These are phyloP conservation scores for Drosophila engyochracea DNA, from an alignment of 2,888 invertebrate species.

Conservation along the genomic window DNA sequence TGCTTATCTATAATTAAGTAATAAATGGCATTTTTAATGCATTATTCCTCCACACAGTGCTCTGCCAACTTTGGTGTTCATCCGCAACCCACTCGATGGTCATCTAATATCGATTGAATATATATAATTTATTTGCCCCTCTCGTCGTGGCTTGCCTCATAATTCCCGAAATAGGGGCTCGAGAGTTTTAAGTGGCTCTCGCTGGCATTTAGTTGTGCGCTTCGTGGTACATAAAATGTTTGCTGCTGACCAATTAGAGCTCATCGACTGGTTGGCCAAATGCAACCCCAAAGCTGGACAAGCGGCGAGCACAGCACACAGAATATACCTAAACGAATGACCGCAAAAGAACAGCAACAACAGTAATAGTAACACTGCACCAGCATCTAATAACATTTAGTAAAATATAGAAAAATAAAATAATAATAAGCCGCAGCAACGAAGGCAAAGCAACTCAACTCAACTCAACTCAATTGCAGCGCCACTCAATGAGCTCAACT, in stretches of 20 bases:
- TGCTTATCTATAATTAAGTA: background rate
- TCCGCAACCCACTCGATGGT: slow-evolving; percentile 1
- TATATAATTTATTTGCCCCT: slow-evolving; percentile 4
- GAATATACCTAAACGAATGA: slow-evolving; percentile 50
- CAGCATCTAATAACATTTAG: slow-evolving; percentile 70
- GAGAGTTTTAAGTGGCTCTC: slow-evolving; percentile 58
- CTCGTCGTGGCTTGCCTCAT: background rate
- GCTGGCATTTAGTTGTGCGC: slow-evolving; percentile 14
- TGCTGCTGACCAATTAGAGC: slow-evolving; percentile 72
- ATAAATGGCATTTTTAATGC: background rate
- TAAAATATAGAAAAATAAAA: slow-evolving; percentile 39
- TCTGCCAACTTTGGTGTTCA: background rate
- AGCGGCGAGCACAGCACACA: slow-evolving; percentile 30
- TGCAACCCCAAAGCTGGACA: slow-evolving; percentile 58
- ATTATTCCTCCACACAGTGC: background rate
- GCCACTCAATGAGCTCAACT: slow-evolving; percentile 26
- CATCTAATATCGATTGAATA: slow-evolving; percentile 43
- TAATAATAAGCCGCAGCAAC: slow-evolving; percentile 16
- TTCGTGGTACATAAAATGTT: slow-evolving; percentile 44
- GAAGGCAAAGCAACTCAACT: slow-evolving; percentile 11
- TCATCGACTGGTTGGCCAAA: slow-evolving; percentile 42
- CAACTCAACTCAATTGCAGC: slow-evolving; percentile 6
- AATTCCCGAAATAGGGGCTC: slow-evolving; percentile 61
- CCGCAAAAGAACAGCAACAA: slow-evolving; percentile 46
- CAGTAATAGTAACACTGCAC: slow-evolving; percentile 41